Evolutionary conservation across 2,797 vertebrate species (phyloP), one percentile per base, ranked within the genome.

Genomic region (Phrynocephalus vlangalii): DNA sequence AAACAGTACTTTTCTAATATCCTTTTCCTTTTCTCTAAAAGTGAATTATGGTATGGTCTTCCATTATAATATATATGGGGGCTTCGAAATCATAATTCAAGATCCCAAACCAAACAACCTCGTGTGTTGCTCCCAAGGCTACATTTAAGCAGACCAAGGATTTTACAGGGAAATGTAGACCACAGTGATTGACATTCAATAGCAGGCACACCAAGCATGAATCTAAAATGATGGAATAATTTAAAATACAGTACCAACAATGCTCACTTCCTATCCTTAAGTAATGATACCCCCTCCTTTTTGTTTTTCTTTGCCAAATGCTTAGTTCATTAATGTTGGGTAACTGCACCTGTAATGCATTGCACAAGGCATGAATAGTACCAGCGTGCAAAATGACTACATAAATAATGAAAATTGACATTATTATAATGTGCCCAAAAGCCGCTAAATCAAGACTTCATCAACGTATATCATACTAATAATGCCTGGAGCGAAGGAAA

Each of bases 361-460:
- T 30, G 81, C 60, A 80, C 9, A n/a, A 76, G 44, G 76, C 71
- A 1, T 10, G 33, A 86, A 20, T 67, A 72, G 60, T 38, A 84
- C 48, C n/a, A 75, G 67, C 87, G 63, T 3, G 56, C 48, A 3
- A 11, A 88, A 86, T 90, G 77, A 67, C 16, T 3, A 66, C 56
- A 73, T 4, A 90, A 87, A 90, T 89, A 88, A 78, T 52, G 68
- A 92, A 90, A 38, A 0, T 28, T 86, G 73, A 56, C 13, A 79
- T 87, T 75, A 83, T 80, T 91, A 88, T 72, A 86, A 7, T 87
- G 90, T 79, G 22, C 56, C 75, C 89, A 78, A 91, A 90, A 67
- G 85, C 77, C 85, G n/a, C 30, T 88, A 83, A 88, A 91, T 84
- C 26, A 6, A 1, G 79, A 89, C 83, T 85, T 90, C 44, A 86